Conservation (phyloP, 1,140 invertebrate genomes). For the Scylla paramamosain region DNA sequence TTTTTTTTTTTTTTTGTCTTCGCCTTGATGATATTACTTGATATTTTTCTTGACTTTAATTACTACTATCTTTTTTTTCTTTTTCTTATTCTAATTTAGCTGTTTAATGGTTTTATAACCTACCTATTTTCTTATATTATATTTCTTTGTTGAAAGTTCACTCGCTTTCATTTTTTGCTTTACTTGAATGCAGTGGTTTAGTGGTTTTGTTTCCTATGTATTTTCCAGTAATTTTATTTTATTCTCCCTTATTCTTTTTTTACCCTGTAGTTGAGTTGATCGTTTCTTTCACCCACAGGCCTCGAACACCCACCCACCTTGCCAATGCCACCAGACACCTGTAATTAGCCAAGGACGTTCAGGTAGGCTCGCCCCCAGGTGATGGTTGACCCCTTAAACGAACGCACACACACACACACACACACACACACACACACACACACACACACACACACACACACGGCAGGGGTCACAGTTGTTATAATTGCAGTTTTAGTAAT, state of each 20-base stretch:
- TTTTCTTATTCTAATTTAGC: background rate
- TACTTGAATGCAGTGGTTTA: too few relatives aligned
- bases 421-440: background rate
- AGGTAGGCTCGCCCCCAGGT: background rate
- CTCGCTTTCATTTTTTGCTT: too few relatives aligned
- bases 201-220: too few relatives aligned
- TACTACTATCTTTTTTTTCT: background rate
- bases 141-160: background rate
- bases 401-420: background rate
- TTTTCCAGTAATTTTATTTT: background rate
- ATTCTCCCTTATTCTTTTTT: background rate
- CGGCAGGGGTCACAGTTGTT: background rate
- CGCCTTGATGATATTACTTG: background rate
- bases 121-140: background rate
- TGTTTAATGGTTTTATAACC: background rate
- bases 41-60: background rate
- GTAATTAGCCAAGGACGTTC: background rate
- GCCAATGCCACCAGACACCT: background rate
- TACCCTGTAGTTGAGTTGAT: background rate
- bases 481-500: too few relatives aligned
- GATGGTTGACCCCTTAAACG: background rate
- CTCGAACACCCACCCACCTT: background rate
- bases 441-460: background rate
- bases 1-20: background rate
- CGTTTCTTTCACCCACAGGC: background rate